Conservation (phyloP, 2,888 invertebrate genomes). For the Drosophila meridiana region DNA sequence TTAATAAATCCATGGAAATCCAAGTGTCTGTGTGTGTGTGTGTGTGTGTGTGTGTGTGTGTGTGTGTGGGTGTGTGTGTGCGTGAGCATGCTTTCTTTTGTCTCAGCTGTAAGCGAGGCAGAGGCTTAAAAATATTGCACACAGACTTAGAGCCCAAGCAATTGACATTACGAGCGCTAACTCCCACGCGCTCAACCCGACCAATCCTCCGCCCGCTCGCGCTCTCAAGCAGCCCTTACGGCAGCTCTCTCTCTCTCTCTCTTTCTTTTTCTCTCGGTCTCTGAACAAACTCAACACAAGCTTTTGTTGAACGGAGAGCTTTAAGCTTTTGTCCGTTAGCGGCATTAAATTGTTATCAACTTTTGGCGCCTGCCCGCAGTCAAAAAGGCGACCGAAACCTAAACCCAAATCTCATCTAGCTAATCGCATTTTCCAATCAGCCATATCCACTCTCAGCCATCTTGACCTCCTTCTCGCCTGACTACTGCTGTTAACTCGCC, state of each 20-base stretch:
- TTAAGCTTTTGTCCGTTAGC: slow-evolving; percentile 51
- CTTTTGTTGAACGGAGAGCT: slow-evolving; percentile 40
- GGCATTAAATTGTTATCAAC: slow-evolving; percentile 24
- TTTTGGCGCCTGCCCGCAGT: slow-evolving; percentile 68
- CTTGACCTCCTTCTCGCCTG: neutral
- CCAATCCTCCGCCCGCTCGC: slow-evolving; percentile 1
- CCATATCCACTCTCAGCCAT: slow-evolving; percentile 24
- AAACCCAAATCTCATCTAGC: slow-evolving; percentile 64
- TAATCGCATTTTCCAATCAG: slow-evolving; percentile 72
- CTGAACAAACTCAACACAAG: slow-evolving; percentile 65
- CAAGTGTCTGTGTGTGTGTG: slow-evolving; percentile 5
- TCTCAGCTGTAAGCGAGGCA: slow-evolving; percentile 54
- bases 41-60: slow-evolving; percentile 6
- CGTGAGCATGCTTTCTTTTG: slow-evolving; percentile 45
- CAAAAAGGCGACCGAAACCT: slow-evolving; percentile 20
- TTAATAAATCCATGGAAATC: slow-evolving; percentile 37
- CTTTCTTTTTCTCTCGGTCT: slow-evolving; percentile 5
- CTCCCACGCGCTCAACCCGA: slow-evolving; percentile 55
- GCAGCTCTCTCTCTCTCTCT: slow-evolving; percentile 26
- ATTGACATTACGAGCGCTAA: slow-evolving; percentile 75
- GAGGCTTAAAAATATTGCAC: slow-evolving; percentile 64
- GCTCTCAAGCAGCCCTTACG: slow-evolving; percentile 22
- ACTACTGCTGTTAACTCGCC: slow-evolving; percentile 18
- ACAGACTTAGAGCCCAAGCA: slow-evolving; percentile 63
- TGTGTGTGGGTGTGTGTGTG: slow-evolving; percentile 17